Base-by-base conservation (phyloP, 92 coral and sea anemone genomes). In the Montipora capitata region DNA sequence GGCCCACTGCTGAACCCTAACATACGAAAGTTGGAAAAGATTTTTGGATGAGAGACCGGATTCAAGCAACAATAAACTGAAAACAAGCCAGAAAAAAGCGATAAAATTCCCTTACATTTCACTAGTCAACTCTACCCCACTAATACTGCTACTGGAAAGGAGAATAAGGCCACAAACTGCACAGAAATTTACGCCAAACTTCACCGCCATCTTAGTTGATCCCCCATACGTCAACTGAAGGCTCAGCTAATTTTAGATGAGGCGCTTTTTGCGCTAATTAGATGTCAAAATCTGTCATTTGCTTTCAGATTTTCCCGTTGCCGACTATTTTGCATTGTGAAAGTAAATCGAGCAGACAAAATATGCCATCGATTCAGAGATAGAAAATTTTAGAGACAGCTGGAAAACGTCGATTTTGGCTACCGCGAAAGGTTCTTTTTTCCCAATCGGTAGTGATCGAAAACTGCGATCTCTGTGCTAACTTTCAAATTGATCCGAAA, bases 1-100 rank as follows among this genome's bases (percentile, higher is more conserved):
- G 15, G 98, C 98, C 98, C 94, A 95, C 63, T 81, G 85, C n/a
- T 74, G 78, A 74, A 95, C 94, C 87, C 98, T 95, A 69, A 51
- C 3, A 42, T 44, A 81, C 51, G 70, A 85, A 76, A 85, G 63
- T 65, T 67, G 56, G 54, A 75, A 27, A 76, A 81, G 52, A 18
- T 52, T 65, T 4, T 35, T 6, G 43, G 66, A 65, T 52, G 77
- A 66, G 14, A 68, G 49, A 68, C 85, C 68, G 52, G 67, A 68
- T n/a, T 58, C 40, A 17, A 12, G 27, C 17, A 68, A 57, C 9
- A 48, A 76, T 20, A 66, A 3, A 42, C 77, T 7, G 42, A 16
- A 44, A 39, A 45, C 9, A 40, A 68, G 39, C 57, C 56, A 17
- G 13, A 85, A 20, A 83, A 11, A 40, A 76, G 65, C 35, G 35